These are phyloP conservation scores for Galbula dea DNA, from an alignment of 2,113 vertebrate species.

Conservation along the genomic window DNA sequence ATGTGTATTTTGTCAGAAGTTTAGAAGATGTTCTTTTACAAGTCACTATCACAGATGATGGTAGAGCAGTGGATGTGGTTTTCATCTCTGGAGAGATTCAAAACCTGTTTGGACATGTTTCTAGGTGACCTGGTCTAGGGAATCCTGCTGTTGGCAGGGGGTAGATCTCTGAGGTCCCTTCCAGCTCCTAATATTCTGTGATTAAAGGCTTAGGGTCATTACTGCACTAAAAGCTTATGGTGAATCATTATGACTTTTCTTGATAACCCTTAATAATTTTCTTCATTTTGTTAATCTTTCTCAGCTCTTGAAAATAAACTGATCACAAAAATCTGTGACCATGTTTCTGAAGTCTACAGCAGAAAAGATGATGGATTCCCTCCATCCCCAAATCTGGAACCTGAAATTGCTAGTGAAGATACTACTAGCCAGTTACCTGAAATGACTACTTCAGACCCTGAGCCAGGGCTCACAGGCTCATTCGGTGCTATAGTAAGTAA, in stretches of 20 bases:
- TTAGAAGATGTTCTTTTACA: background rate
- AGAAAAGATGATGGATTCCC: slow-evolving; percentile 25
- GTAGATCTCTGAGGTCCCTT: no score
- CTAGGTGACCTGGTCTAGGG: no score
- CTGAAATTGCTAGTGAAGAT: background rate
- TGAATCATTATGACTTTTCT: background rate
- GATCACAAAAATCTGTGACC: slow-evolving; percentile 79
- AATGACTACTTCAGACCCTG: background rate
- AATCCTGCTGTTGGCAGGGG: no score
- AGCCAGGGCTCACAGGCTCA: no score
- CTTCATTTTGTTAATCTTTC: background rate
- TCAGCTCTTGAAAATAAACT: slow-evolving; percentile 78
- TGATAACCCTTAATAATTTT: background rate
- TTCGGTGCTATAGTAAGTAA: no score
- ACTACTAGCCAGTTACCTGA: background rate
- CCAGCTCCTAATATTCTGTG: no score
- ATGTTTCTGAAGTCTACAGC: slow-evolving; percentile 48
- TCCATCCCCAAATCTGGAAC: background rate
- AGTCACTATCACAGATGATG: background rate
- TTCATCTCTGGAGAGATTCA: no score
- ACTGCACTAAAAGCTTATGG: background rate
- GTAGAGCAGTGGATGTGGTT: no score
- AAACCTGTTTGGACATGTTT: no score
- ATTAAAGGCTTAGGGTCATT: background rate
- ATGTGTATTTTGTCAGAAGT: background rate